Base-by-base conservation (phyloP, 2,113 vertebrate genomes). In the Thomomys bottae region DNA sequence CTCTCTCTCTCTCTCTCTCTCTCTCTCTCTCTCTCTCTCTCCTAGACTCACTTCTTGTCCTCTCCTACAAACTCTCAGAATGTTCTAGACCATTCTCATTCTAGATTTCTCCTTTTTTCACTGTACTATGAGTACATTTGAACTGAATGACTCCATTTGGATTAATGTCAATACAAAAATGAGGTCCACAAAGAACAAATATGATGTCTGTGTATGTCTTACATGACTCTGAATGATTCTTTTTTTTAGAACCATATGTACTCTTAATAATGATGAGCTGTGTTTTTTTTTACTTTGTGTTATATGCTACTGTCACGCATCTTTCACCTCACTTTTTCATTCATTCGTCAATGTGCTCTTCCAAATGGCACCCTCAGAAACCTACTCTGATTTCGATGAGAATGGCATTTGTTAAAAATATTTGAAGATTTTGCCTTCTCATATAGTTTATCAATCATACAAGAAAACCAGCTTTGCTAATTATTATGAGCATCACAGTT, bases 101-200 rank as follows among this genome's bases (percentile, higher is more conserved):
- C 42, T 36, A 24, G 11, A 12, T 23, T 36, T 71, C 11, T 54
- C 34, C 71, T 40, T 68, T 59, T 81, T 72, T 80, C 30, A 2
- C 20, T 61, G 36, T 40, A 67, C 23, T 54, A 3, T 67, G 54
- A 54, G 36, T 34, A 54, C 73, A 28, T 72, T 49, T 87, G 73
- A 87, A n/a, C 67, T 88, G 24, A 80, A 59, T 57, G 63, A 40
- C 42, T 23, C 18, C 28, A 32, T 42, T 75, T 82, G 78, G 6
- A 76, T 80, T 83, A 42, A 36, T 32, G 10, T 70, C 32, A 45
- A 32, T 66, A 67, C 24, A 81, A 67, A 63, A 68, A 70, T 80
- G 45, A 84, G n/a, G 49, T 93, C 84, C 92, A 67, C 34, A 49
- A 57, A 79, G 81, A 79, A 87, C 40, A 89, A 54, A 81, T 67